Evolutionary conservation across 2,113 vertebrate species (phyloP).

Genomic region (Petroica traversi): DNA sequence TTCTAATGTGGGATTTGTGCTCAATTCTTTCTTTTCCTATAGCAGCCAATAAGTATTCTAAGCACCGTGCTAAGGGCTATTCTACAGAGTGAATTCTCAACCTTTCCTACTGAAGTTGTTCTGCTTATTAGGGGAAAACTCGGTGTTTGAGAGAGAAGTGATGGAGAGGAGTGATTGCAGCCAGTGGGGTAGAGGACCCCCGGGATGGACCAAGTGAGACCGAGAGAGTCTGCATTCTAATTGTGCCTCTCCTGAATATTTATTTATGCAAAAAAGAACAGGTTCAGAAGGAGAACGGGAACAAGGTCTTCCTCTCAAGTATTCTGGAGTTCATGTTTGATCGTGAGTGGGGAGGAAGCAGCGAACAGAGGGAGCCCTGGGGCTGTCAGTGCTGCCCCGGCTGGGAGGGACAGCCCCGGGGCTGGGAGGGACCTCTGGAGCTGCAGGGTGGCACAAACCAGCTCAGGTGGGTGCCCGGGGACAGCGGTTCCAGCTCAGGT

Average conservation of each 20-base stretch:
- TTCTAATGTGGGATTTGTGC: background rate
- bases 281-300: background rate
- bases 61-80: background rate
- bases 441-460: too few species aligned
- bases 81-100: background rate
- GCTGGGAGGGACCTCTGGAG: too few species aligned
- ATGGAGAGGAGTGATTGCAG: constrained; percentile 24
- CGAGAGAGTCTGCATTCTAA: constrained; percentile 8
- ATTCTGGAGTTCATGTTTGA: background rate
- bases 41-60: constrained; percentile 22
- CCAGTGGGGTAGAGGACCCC: constrained; percentile 22
- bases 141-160: background rate
- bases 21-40: background rate
- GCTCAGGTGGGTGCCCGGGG: too few species aligned
- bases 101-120: constrained; percentile 2
- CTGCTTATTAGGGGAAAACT: background rate
- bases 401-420: too few species aligned
- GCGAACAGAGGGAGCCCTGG: rapidly evolving
- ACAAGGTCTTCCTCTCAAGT: background rate
- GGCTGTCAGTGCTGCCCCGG: rapidly evolving
- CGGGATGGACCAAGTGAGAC: constrained; percentile 36
- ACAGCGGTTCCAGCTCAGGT: too few species aligned
- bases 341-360: rapidly evolving
- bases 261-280: constrained; percentile 47
- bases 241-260: constrained; percentile 46